A percentile compares a stretch with the other conserved stretches of the same genome.
These are phyloP conservation scores for Nasua narica DNA, from an alignment of 2,797 vertebrate genomes.

Conservation along the genomic window DNA sequence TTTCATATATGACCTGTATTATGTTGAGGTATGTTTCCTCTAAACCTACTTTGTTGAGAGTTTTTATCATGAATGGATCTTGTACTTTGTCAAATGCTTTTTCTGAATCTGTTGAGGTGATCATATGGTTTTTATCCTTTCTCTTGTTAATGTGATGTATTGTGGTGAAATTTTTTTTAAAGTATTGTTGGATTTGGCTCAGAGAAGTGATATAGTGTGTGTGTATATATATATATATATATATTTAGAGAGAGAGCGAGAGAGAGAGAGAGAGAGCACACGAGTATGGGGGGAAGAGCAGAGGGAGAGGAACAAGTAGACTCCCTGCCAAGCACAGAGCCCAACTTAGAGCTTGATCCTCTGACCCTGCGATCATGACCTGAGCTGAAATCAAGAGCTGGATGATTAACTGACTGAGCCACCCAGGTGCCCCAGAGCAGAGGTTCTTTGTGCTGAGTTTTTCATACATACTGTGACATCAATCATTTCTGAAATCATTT, in stretches of 20 bases:
- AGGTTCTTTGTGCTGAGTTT: not conserved
- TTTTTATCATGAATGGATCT: not conserved
- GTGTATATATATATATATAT: too few relatives aligned
- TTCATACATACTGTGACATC: not conserved
- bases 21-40: not conserved
- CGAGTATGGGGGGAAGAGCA: not conserved
- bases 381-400: not conserved
- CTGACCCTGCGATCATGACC: not conserved
- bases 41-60: not conserved
- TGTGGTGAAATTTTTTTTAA: not conserved
- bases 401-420: not conserved
- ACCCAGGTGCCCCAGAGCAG: not conserved
- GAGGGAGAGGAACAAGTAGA: not conserved
- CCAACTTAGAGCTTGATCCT: not conserved
- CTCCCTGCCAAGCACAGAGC: not conserved
- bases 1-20: not conserved
- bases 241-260: not conserved
- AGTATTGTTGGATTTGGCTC: not conserved
- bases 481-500: conserved; percentile 42
- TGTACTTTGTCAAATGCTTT: not conserved
- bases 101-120: not conserved
- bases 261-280: too few relatives aligned
- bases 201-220: not conserved
- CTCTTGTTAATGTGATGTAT: not conserved
- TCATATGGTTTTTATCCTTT: not conserved